Conservation (phyloP, 2,797 vertebrate genomes). For the Coregonus sp. region DNA sequence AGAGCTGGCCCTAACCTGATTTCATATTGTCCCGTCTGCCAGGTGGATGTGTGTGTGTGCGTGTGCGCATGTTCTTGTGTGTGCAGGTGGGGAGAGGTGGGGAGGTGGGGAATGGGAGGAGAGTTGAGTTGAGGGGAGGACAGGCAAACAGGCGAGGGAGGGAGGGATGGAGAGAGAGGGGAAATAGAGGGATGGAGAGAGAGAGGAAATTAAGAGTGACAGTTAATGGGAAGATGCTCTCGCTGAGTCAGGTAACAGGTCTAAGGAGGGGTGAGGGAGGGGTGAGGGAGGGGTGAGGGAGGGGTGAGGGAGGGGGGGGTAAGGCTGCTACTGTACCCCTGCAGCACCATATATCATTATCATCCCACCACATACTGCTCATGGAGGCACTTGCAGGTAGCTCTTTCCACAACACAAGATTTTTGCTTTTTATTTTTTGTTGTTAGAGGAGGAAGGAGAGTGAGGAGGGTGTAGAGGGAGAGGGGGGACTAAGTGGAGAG, state of each 20-base stretch:
- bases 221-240: conserved; percentile 11
- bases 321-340: background rate
- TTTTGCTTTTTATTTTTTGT: background rate
- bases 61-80: background rate
- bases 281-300: background rate
- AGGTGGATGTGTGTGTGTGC: background rate
- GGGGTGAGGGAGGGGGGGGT: background rate
- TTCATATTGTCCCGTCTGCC: conserved; percentile 4
- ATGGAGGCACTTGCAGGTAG: conserved; percentile 34
- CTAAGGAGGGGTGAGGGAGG: background rate
- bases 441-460: background rate
- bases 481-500: background rate
- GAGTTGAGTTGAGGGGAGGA: background rate
- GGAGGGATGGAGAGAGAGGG: background rate
- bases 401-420: conserved; percentile 31
- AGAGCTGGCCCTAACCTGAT: background rate
- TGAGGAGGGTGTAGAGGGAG: background rate
- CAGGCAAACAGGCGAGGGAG: background rate
- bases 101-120: background rate
- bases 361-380: conserved; percentile 33
- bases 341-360: background rate
- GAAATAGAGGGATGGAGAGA: background rate
- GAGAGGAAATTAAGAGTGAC: conserved; percentile 4
- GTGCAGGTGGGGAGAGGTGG: background rate
- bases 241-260: conserved; percentile 7